These are phyloP conservation scores for Entelurus aequoreus DNA, from an alignment of 2,113 vertebrate genomes.

Conservation along the genomic window DNA sequence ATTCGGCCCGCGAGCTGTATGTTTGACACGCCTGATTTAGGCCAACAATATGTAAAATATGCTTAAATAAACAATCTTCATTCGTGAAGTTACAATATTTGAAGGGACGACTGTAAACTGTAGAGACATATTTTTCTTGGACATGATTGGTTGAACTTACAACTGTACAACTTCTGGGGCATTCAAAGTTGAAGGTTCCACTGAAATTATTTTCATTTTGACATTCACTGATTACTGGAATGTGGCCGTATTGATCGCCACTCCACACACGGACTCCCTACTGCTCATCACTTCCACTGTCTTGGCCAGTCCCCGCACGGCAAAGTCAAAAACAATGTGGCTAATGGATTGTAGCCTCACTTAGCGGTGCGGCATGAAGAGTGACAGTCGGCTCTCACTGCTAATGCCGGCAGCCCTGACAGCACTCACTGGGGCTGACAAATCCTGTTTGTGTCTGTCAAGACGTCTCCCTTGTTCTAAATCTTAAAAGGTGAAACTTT, in stretches of 20 bases:
- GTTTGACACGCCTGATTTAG: too few species aligned
- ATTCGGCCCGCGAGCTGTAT: too few species aligned
- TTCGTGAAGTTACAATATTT: neutral
- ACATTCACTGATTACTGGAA: neutral
- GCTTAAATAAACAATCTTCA: too few species aligned
- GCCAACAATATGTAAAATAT: too few species aligned
- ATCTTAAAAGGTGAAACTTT: conserved; percentile 43
- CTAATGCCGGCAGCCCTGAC: conserved; percentile 45
- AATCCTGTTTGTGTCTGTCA: conserved; percentile 52
- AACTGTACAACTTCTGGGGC: neutral
- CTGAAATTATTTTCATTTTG: too few species aligned
- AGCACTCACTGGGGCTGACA: conserved; percentile 47
- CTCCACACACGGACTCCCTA: conserved; percentile 5
- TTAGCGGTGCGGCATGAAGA: conserved; percentile 51
- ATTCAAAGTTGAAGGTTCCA: neutral
- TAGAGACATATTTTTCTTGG: too few species aligned
- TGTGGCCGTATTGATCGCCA: neutral
- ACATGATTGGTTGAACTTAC: too few species aligned
- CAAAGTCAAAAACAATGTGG: conserved; percentile 54
- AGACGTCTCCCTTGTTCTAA: conserved; percentile 31
- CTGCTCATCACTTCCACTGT: conserved; percentile 18
- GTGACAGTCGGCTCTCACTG: conserved; percentile 55
- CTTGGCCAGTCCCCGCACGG: conserved; percentile 22
- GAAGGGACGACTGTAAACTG: neutral
- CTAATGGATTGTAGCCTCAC: conserved; percentile 62